phyloP scores from a whole-genome alignment of 2,113 vertebrate species.

The Baryphthengus martii region DNA sequence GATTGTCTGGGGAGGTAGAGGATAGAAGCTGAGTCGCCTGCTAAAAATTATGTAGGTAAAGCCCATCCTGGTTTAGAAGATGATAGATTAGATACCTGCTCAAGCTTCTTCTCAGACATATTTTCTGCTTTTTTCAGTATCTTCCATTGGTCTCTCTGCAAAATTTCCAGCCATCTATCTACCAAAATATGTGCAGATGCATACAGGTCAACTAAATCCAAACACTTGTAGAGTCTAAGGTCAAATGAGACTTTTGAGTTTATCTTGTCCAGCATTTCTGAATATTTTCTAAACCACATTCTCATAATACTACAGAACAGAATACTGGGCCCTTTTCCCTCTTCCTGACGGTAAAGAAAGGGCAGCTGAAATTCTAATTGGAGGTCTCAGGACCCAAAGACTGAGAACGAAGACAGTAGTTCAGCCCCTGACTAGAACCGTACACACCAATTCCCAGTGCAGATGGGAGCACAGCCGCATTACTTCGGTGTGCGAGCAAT shows the following conservation, averaged over 20 bases:
- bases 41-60: neutral
- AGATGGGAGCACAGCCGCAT: neutral
- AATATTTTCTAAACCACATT: neutral
- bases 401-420: neutral
- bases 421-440: neutral
- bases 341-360: neutral
- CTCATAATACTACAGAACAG: neutral
- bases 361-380: neutral
- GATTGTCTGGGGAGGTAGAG: neutral
- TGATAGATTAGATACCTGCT: neutral
- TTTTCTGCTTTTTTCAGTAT: neutral
- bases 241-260: conserved; percentile 7
- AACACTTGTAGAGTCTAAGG: neutral
- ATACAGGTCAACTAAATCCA: conserved; percentile 19
- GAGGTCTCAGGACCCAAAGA: neutral
- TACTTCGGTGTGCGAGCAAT: neutral
- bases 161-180: neutral
- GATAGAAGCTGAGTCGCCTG: neutral
- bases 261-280: conserved; percentile 30
- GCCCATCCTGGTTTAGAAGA: neutral
- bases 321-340: neutral
- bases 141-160: neutral
- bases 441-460: neutral
- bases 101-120: neutral
- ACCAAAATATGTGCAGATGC: neutral